Evolutionary conservation across 2,113 vertebrate species (phyloP), one percentile per base, ranked within the genome.

Genomic region (Neodon shergylaensis): DNA sequence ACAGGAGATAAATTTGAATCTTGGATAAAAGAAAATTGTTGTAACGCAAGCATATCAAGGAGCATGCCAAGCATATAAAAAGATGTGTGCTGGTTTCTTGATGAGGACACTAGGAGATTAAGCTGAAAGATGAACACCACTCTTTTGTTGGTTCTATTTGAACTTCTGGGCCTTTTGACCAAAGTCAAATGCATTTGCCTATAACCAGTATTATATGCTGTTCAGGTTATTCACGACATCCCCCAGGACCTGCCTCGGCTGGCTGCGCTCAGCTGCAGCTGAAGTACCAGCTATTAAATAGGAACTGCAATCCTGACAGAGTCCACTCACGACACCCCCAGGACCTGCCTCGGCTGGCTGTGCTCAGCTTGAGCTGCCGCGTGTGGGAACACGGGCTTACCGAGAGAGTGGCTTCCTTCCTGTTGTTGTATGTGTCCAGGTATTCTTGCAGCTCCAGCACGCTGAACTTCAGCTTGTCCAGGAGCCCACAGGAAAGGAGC

Each of bases 391-490:
- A 47, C 26, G 42, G 49, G 44, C 99, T 98, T 99, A 99, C 99
- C 83, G 99, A 99, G 94, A 99, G 98, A 0, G 99, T 99, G 24
- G 99, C 99, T 96, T 99, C 99, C 97, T 99, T 99, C 92, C 98
- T 99, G 96, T 98, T 99, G 98, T 99, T 99, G 98, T 99, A 99
- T 0, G 99, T 99, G 95, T 99, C 99, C 98, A 99, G 96, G 97
- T 99, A 99, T 98, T 99, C 99, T 97, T 99, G 99, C 63, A 99
- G 98, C 98, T 99, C 99, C 96, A 99, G 96, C 14, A 99, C 99
- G 97, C 99, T 99, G 98, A 99, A 99, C 98, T 99, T 99, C 98
- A 99, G 98, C 98, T 99, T 99, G 92, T 99, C 99, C 94, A 99
- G 98, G 92, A 99, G 99, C 89, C 99, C 99, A 95, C 99, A 99